Base-by-base conservation (phyloP, 2,113 vertebrate species). In the Morone saxatilis region DNA sequence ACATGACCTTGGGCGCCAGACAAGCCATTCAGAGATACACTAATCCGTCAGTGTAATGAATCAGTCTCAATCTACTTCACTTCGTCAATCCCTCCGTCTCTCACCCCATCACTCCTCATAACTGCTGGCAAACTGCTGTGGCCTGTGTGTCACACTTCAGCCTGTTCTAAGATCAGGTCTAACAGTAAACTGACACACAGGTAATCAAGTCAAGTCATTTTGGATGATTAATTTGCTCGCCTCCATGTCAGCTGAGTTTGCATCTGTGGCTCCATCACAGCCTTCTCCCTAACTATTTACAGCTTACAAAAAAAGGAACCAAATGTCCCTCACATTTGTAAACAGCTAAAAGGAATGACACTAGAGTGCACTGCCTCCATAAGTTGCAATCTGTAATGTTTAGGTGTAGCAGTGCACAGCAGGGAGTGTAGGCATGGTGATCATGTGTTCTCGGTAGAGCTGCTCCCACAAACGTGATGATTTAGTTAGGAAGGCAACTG, bases 11-110 rank as follows among this genome's bases (percentile, higher is more conserved):
- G 53, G 59, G 80, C 40, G 6, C 40, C 72, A 75, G 59, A 76
- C 73, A n/a, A 48, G 59, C 53, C 59, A n/a, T 25, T n/a, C 60
- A 48, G 71, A 3, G 9, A 50, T 38, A 51, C 78, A 22, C 36
- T 74, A n/a, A 19, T 40, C 60, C 40, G 47, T 51, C 45, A 3
- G 50, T 63, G 67, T 57, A 69, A 77, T 45, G 50, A 74, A 76
- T 71, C 67, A 62, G 54, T 67, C 71, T 74, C 56, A 70, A 71
- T 71, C 81, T 31, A 78, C 43, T 63, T 78, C 77, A 71, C 76
- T 68, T 31, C 62, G 5, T 25, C 31, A 20, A 60, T 22, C 40
- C 16, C 67, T 2, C 43, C 10, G 16, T 54, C 36, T 25, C 38
- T 17, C 56, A 7, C 7, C 10, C 22, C n/a, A 57, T 40, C 74